Conservation (phyloP, 2,113 vertebrate genomes). For the Ornithorhynchus anatinus region DNA sequence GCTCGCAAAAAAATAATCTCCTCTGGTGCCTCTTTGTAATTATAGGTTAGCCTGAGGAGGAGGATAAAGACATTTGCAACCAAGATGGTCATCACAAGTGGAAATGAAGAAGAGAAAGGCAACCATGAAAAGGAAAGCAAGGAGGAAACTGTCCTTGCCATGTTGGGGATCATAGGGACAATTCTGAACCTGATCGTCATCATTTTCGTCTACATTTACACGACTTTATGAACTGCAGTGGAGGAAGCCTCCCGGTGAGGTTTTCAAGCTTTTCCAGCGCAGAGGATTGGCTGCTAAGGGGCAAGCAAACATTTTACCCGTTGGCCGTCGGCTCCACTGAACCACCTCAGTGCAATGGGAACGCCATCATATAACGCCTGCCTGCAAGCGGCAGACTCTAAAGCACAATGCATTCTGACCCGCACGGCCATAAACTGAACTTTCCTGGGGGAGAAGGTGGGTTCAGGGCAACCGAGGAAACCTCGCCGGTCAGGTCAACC, state of each 20-base stretch:
- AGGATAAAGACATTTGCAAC: slow-evolving; percentile 85
- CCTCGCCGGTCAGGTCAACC: background rate
- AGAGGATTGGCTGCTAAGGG: slow-evolving; percentile 33
- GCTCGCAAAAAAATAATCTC: background rate
- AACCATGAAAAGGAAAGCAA: slow-evolving; percentile 94
- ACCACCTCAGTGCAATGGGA: slow-evolving; percentile 62
- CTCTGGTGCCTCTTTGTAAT: slow-evolving; percentile 45
- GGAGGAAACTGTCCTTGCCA: slow-evolving; percentile 93
- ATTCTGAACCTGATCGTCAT: slow-evolving; percentile 96
- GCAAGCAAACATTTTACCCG: slow-evolving; percentile 42
- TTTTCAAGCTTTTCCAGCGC: background rate
- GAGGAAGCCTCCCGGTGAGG: background rate
- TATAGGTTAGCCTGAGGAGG: slow-evolving; percentile 83
- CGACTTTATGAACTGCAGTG: slow-evolving; percentile 80
- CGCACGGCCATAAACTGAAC: slow-evolving; percentile 50
- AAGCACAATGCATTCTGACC: slow-evolving; percentile 76
- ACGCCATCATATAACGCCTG: slow-evolving; percentile 46
- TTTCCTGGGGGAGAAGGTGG: background rate
- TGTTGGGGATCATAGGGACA: slow-evolving; percentile 97
- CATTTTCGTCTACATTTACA: slow-evolving; percentile 98
- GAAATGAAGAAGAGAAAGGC: slow-evolving; percentile 91
- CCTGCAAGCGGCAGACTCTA: slow-evolving; percentile 50
- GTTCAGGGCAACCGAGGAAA: too few species aligned
- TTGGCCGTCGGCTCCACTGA: slow-evolving; percentile 37
- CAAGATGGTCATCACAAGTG: slow-evolving; percentile 96